Base-by-base conservation (phyloP, 2,797 vertebrate species). In the Channallabes apus region DNA sequence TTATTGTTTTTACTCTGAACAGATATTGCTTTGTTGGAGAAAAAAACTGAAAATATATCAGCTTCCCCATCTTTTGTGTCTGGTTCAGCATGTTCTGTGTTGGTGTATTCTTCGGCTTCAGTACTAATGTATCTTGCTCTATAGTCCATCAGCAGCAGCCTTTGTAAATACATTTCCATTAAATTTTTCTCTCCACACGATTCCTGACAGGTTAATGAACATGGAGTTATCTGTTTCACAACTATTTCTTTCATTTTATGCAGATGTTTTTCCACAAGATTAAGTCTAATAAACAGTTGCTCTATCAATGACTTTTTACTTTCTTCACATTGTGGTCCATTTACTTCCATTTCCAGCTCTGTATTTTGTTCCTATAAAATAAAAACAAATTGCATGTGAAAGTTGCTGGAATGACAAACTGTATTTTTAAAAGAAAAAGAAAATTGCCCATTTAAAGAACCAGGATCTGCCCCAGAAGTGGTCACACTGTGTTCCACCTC, bases 281-380 rank as follows among this genome's bases (percentile, higher is more conserved):
- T 24, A 68, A 87, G 75, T 83, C 51, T 87, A 0, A 20, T 92
- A 41, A 87, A 73, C 15, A 87, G 32, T 77, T 29, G 88, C 93
- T 32, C 92, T 61, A 85, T 88, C 91, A 78, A 90, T 94, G 20
- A 94, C 27, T 78, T 35, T 27, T 46, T 61, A 6, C 6, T 73
- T 67, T n/a, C 4, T 82, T 82, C 58, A 58, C 27, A 6, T 73
- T 24, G 38, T 81, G 58, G 20, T 15, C 2, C 22, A 35, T 71
- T 61, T 54, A 22, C 56, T 64, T 15, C 77, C 22, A 4, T 9
- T 0, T 61, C 38, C 38, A 41, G 38, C 38, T 41, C 58, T 46
- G 68, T 4, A 20, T 46, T 9, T 1, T 27, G 29, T 71, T 14
- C 51, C 84, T 85, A 76, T 51, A 59, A 85, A 32, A 69, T 46